A percentile compares a stretch with the other conserved stretches of the same genome.
Conservation (phyloP, 2,797 vertebrate species). For the Hyperoplus lanceolatus region DNA sequence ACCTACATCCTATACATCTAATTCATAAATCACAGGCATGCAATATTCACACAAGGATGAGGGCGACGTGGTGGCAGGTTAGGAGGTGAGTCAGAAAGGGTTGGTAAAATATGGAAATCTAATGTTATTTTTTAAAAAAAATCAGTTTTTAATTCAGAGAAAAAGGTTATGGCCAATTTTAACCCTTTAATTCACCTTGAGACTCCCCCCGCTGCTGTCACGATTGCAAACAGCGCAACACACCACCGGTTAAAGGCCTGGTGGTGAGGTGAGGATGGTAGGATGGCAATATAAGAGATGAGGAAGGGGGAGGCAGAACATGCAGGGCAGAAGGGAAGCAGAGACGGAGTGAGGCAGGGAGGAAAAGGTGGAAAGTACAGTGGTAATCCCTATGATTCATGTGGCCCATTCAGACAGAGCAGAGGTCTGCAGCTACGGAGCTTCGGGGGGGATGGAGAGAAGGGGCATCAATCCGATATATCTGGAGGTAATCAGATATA, state of each 20-base stretch:
- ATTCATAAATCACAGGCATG: conserved; percentile 80
- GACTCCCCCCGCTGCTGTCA: conserved; percentile 29
- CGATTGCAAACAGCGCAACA: conserved; percentile 4
- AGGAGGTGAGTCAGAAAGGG: conserved; percentile 17
- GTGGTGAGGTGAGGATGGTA: conserved; percentile 22
- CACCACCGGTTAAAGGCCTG: not conserved
- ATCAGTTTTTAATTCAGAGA: conserved; percentile 6
- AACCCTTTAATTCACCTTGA: conserved; percentile 45
- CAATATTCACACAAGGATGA: conserved; percentile 77
- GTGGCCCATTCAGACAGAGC: conserved; percentile 54
- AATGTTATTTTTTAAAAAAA: conserved; percentile 20
- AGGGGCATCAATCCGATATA: conserved; percentile 62
- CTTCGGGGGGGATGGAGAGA: conserved; percentile 25
- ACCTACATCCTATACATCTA: conserved; percentile 70
- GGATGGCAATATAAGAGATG: conserved; percentile 41
- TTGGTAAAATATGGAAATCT: not conserved
- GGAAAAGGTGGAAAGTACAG: conserved; percentile 39
- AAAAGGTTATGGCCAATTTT: not conserved
- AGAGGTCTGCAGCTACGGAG: conserved; percentile 34
- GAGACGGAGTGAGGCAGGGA: conserved; percentile 8
- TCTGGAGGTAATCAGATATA: conserved; percentile 48
- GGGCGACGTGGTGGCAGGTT: conserved; percentile 21
- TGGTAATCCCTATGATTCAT: conserved; percentile 64
- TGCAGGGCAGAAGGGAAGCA: not conserved
- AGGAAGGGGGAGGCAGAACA: conserved; percentile 30